phyloP scores from a whole-genome alignment of 2,113 vertebrate genomes.

The Sylvilagus bachmani region DNA sequence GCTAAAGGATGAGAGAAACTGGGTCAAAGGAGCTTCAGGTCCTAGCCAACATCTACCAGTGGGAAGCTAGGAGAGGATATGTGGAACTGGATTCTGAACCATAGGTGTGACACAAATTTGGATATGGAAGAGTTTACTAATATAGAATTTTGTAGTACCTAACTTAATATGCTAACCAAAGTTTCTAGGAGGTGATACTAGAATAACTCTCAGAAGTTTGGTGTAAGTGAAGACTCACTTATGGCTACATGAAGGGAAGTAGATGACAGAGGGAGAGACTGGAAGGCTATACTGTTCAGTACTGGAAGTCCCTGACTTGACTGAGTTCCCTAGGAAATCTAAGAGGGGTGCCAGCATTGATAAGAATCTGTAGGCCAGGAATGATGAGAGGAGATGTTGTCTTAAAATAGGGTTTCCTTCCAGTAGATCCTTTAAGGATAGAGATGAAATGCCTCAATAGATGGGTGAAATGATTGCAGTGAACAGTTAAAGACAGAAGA shows the following conservation, averaged over 20 bases:
- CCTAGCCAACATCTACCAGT: background rate
- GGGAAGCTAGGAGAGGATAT: background rate
- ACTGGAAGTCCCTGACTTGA: background rate
- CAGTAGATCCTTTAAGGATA: background rate
- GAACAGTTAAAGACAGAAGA: background rate
- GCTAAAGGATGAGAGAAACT: background rate
- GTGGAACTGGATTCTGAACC: background rate
- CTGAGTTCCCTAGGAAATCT: background rate
- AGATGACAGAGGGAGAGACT: background rate
- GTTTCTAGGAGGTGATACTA: background rate
- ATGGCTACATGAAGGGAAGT: background rate
- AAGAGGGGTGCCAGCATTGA: background rate
- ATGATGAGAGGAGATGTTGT: background rate
- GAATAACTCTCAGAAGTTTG: background rate
- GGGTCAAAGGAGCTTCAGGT: background rate
- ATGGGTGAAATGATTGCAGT: background rate
- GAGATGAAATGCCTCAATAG: background rate
- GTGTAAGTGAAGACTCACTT: background rate
- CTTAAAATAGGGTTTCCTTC: background rate
- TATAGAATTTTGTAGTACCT: background rate
- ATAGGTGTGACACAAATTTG: background rate
- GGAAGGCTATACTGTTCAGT: background rate
- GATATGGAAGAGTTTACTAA: background rate
- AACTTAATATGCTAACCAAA: background rate
- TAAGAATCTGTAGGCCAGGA: background rate